phyloP scores from a whole-genome alignment of 2,113 vertebrate species.

The Arenaria interpres region DNA sequence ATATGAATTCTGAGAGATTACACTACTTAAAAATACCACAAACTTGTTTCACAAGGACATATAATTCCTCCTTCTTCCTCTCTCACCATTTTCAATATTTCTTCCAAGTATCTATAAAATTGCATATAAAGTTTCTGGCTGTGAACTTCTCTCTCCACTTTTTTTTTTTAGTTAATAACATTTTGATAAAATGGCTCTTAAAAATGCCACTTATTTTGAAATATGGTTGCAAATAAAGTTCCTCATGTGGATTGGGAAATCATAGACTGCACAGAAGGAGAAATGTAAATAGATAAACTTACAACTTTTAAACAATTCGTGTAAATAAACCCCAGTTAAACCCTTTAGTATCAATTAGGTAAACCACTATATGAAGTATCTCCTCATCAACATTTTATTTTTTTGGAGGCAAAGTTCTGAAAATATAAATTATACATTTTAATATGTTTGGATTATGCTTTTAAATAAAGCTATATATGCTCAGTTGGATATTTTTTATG shows the following conservation, averaged over 20 bases:
- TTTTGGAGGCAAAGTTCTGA: neutral
- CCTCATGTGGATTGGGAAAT: neutral
- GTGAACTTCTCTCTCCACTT: neutral
- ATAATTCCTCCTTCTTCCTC: neutral
- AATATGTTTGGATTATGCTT: neutral
- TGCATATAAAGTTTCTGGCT: neutral
- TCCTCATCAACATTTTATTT: neutral
- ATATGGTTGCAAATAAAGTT: neutral
- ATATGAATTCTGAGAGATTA: neutral
- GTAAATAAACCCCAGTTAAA: neutral
- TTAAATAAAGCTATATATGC: neutral
- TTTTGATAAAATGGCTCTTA: neutral
- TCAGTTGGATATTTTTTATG: neutral
- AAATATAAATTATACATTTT: neutral
- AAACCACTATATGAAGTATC: neutral
- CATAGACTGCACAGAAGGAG: neutral
- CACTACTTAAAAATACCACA: neutral
- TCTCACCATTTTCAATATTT: neutral
- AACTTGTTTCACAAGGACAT: neutral
- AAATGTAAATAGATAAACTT: neutral
- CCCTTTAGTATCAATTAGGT: neutral
- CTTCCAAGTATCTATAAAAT: neutral
- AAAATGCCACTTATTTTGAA: neutral
- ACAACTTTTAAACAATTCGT: neutral
- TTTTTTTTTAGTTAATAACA: neutral